Conservation (phyloP, 2,113 vertebrate genomes). For the Cyanocitta stelleri region DNA sequence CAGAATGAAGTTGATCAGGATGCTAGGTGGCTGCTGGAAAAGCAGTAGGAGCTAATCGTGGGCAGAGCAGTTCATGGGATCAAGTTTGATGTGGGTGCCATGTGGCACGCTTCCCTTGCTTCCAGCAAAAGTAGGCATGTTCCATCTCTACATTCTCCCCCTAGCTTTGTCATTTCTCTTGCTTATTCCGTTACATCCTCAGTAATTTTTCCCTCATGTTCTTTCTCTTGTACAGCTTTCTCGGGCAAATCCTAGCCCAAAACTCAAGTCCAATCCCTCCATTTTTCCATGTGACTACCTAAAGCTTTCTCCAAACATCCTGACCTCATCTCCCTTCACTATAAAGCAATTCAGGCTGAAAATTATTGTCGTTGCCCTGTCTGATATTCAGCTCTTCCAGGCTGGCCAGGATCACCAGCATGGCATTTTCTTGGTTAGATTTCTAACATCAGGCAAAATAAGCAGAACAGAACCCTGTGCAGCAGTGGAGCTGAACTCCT, state of each 20-base stretch:
- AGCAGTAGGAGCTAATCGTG: neutral
- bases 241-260: neutral
- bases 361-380: neutral
- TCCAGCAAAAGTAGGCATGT: neutral
- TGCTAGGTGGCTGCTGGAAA: neutral
- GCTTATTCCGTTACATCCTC: neutral
- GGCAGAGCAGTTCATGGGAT: neutral
- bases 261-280: neutral
- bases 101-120: neutral
- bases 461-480: neutral
- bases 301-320: neutral
- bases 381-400: neutral
- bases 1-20: neutral
- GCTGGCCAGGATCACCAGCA: neutral
- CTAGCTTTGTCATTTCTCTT: neutral
- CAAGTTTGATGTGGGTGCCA: neutral
- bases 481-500: neutral
- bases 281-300: neutral
- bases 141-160: neutral
- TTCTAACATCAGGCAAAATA: neutral
- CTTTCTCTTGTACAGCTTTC: neutral
- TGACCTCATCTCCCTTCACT: neutral
- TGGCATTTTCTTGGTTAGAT: neutral
- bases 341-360: neutral
- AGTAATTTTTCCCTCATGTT: neutral